These are phyloP conservation scores for Argyrosomus regius DNA, from an alignment of 2,797 vertebrate species.

Conservation along the genomic window DNA sequence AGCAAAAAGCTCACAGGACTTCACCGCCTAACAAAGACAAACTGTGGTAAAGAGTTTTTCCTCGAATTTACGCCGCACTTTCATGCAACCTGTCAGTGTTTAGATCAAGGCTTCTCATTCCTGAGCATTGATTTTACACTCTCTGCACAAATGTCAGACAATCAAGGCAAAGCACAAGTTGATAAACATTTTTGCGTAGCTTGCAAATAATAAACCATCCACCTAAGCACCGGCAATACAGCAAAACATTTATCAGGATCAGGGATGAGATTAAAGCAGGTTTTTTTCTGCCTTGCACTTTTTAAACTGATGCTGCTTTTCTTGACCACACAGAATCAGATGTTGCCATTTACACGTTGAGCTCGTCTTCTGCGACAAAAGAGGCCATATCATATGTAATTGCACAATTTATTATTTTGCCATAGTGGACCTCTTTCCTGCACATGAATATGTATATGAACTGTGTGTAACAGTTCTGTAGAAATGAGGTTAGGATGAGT, in stretches of 20 bases:
- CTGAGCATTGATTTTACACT: conserved; percentile 19
- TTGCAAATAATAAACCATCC: conserved; percentile 53
- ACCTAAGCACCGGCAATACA: conserved; percentile 20
- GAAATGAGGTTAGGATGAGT: not conserved
- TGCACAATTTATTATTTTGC: not conserved
- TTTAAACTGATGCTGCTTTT: conserved; percentile 1
- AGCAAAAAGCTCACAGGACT: conserved; percentile 41
- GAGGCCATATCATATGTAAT: not conserved
- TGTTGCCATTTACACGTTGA: conserved; percentile 5
- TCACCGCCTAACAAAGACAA: conserved; percentile 50
- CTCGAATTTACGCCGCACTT: conserved; percentile 30
- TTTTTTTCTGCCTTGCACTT: conserved; percentile 25
- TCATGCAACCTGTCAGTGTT: conserved; percentile 20
- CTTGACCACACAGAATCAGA: not conserved
- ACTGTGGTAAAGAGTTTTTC: conserved; percentile 35
- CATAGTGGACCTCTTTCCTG: not conserved
- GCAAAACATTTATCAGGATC: conserved; percentile 31
- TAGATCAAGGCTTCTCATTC: conserved; percentile 60
- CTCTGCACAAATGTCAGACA: conserved; percentile 65
- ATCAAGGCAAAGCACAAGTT: conserved; percentile 36
- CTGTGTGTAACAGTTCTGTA: not conserved
- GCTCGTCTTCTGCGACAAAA: conserved; percentile 3
- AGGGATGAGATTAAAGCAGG: conserved; percentile 18
- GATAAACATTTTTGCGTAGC: conserved; percentile 52
- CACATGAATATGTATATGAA: not conserved